These are phyloP conservation scores for Cyanistes caeruleus DNA, from an alignment of 2,113 vertebrate species.

Conservation along the genomic window DNA sequence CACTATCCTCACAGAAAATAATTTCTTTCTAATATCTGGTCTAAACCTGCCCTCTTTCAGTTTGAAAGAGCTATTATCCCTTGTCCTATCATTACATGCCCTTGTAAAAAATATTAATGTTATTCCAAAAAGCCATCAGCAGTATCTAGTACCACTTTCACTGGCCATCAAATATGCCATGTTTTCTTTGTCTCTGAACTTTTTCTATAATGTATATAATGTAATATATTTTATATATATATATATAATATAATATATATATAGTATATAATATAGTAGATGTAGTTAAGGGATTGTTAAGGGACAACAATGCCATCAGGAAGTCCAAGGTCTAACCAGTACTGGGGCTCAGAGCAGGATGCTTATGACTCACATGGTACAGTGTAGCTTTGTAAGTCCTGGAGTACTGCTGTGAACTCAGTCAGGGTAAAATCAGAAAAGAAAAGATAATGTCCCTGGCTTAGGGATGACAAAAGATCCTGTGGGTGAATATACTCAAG, in stretches of 20 bases:
- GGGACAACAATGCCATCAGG: background rate
- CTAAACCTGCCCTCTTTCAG: background rate
- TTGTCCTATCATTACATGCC: background rate
- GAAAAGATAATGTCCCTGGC: background rate
- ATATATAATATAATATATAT: too few species aligned
- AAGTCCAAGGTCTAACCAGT: background rate
- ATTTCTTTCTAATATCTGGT: background rate
- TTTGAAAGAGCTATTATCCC: background rate
- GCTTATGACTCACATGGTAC: background rate
- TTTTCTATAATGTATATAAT: background rate
- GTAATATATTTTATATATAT: too few species aligned
- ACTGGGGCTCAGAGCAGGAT: background rate
- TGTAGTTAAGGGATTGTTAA: background rate
- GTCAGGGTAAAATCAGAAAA: background rate
- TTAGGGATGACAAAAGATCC: background rate
- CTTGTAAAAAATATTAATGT: background rate
- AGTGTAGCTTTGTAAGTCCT: background rate
- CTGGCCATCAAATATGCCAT: background rate
- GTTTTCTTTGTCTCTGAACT: background rate
- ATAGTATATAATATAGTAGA: background rate
- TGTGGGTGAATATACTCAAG: background rate
- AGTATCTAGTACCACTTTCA: background rate
- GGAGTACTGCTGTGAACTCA: background rate
- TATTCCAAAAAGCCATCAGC: background rate
- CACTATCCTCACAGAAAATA: background rate